Percentiles rank a stretch among this genome's conserved stretches.
These are phyloP conservation scores for human DNA, from an alignment of 2,113 vertebrate species.

Conservation along the genomic window GRCh38 chr16:47072501-47073000, in stretches of 20 bases:
- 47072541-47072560: background rate
- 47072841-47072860: constrained; percentile 75
- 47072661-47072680: too few species aligned
- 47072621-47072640: too few species aligned
- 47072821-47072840: constrained; percentile 74
- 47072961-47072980: background rate
- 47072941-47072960: background rate
- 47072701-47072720: background rate
- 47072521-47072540: background rate
- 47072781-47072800: constrained; percentile 77
- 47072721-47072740: constrained; percentile 66
- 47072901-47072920: background rate
- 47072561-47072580: background rate
- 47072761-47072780: constrained; percentile 65
- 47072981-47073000: background rate
- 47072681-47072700: too few species aligned
- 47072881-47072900: constrained; percentile 79
- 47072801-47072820: constrained; percentile 69
- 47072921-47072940: background rate
- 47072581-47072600: too few species aligned
- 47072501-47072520: background rate
- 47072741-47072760: constrained; percentile 72
- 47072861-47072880: constrained; percentile 73
- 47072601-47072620: too few species aligned
- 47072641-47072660: too few species aligned